A percentile compares a stretch with the other conserved stretches of the same genome.
These are phyloP conservation scores for Koerneria pararmatus DNA, from an alignment of 2,888 invertebrate species.

Conservation along the genomic window DNA sequence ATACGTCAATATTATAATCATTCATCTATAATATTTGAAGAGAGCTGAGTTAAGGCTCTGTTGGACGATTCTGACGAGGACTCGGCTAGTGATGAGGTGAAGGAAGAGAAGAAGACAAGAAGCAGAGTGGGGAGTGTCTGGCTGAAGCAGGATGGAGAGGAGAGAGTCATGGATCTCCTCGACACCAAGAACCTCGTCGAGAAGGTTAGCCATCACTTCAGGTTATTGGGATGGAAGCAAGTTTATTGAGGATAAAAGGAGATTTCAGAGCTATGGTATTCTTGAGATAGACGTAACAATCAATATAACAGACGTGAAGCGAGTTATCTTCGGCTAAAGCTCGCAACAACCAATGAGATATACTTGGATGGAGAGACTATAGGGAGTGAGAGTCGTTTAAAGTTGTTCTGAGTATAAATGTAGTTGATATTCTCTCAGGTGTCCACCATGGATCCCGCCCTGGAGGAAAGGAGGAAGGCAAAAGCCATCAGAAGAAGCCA, in stretches of 20 bases:
- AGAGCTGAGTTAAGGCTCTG: too few relatives aligned
- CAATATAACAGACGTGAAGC: background rate
- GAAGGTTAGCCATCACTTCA: conserved; percentile 25
- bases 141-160: conserved; percentile 45
- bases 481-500: conserved; percentile 25
- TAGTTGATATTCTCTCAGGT: conserved; percentile 25
- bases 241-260: background rate
- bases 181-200: conserved; percentile 41
- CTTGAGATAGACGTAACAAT: background rate
- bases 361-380: too few relatives aligned
- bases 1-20: too few relatives aligned
- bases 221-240: background rate
- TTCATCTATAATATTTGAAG: too few relatives aligned
- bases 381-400: background rate
- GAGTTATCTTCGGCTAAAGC: too few relatives aligned
- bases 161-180: conserved; percentile 44
- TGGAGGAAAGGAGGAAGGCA: conserved; percentile 29
- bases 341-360: too few relatives aligned
- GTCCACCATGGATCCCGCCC: conserved; percentile 40
- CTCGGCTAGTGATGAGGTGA: conserved; percentile 41
- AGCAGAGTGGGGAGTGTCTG: conserved; percentile 31
- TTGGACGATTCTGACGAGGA: conserved; percentile 49
- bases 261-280: too few relatives aligned
- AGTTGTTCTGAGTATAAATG: background rate
- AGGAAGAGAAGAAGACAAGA: conserved; percentile 25